phyloP scores from a whole-genome alignment of 2,113 vertebrate species.

The Eubucco bourcierii region DNA sequence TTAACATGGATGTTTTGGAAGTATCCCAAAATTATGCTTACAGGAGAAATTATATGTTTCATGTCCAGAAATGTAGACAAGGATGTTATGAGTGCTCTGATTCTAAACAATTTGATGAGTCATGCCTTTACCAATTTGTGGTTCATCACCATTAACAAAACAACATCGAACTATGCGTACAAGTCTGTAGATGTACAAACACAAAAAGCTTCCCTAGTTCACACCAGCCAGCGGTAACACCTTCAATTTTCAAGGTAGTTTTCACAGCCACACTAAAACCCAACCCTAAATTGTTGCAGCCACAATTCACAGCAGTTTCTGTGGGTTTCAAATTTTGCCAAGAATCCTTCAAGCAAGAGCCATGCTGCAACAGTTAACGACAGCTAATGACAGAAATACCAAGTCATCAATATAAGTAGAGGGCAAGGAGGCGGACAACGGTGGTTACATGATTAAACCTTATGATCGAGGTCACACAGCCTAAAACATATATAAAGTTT shows the following conservation, averaged over 20 bases:
- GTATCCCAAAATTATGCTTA: not conserved
- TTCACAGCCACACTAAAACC: not conserved
- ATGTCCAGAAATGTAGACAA: not conserved
- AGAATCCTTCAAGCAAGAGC: not conserved
- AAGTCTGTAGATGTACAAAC: not conserved
- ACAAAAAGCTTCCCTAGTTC: not conserved
- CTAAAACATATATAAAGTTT: not conserved
- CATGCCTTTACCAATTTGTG: not conserved
- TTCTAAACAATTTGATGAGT: not conserved
- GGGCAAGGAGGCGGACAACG: not conserved
- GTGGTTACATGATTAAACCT: not conserved
- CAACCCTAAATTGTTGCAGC: not conserved
- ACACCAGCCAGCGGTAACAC: not conserved
- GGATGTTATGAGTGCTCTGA: not conserved
- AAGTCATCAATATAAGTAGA: not conserved
- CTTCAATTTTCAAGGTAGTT: not conserved
- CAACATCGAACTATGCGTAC: not conserved
- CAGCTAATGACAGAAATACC: not conserved
- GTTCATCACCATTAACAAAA: not conserved
- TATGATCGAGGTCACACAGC: not conserved
- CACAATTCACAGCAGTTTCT: not conserved
- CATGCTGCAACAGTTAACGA: not conserved
- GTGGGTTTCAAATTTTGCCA: not conserved
- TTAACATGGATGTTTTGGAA: not conserved
- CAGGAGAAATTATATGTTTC: not conserved